phyloP scores from a whole-genome alignment of 2,888 invertebrate species.

The Leucophora obtusa region DNA sequence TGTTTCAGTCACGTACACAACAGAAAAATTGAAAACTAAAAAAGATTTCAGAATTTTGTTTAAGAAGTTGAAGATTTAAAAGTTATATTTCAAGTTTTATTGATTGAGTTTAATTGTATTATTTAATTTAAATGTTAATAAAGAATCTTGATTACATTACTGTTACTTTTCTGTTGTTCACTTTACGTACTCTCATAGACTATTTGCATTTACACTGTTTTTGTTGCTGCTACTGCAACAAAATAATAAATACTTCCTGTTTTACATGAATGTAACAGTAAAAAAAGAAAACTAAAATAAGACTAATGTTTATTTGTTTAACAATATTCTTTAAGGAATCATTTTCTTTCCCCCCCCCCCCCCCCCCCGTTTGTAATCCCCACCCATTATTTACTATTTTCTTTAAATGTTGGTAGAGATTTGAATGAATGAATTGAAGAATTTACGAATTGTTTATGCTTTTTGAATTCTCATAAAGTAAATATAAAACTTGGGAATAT shows the following conservation, averaged over 20 bases:
- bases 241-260: conserved; percentile 24
- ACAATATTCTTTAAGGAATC: conserved; percentile 28
- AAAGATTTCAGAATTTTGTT: background rate
- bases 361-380: too few species aligned
- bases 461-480: too few species aligned
- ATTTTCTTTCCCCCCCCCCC: background rate
- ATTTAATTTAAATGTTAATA: background rate
- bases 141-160: background rate
- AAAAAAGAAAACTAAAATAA: conserved; percentile 12
- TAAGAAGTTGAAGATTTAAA: background rate
- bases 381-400: too few species aligned
- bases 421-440: too few species aligned
- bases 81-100: background rate
- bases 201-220: background rate
- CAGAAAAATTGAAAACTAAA: conserved; percentile 4
- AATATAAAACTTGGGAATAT: too few species aligned
- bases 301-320: conserved; percentile 33
- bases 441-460: too few species aligned
- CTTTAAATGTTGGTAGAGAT: too few species aligned
- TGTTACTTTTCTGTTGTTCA: background rate
- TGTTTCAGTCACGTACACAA: conserved; percentile 46
- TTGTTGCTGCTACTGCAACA: background rate
- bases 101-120: background rate
- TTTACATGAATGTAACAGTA: conserved; percentile 8
- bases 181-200: background rate